These are phyloP conservation scores for Mico argentatus DNA, from an alignment of 2,797 vertebrate genomes.

Conservation along the genomic window DNA sequence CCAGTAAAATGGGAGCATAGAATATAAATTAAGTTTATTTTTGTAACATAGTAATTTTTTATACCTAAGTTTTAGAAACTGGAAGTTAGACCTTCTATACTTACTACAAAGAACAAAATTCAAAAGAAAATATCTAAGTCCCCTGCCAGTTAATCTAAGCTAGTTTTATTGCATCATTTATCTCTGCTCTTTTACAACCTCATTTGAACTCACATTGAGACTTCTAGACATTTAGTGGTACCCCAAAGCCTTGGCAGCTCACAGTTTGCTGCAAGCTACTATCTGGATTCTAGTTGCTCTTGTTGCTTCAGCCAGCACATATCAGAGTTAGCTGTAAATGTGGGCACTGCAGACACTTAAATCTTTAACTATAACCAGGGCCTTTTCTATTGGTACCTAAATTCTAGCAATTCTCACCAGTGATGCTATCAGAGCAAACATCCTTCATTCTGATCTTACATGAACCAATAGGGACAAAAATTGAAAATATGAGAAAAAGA, in stretches of 20 bases:
- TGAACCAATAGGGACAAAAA: not conserved
- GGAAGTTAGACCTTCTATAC: not conserved
- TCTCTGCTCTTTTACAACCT: not conserved
- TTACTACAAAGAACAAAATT: not conserved
- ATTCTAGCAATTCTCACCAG: not conserved
- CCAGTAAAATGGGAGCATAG: not conserved
- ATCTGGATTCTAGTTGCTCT: not conserved
- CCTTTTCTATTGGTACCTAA: not conserved
- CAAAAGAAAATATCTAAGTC: not conserved
- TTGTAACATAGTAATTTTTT: not conserved
- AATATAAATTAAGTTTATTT: not conserved
- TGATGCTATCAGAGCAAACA: not conserved
- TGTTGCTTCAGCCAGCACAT: not conserved
- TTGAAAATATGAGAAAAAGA: not conserved
- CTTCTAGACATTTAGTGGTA: not conserved
- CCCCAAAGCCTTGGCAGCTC: not conserved
- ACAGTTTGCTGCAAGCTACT: not conserved
- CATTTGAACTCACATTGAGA: not conserved
- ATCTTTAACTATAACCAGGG: not conserved
- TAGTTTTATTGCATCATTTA: not conserved
- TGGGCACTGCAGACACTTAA: not conserved
- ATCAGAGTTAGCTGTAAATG: not conserved
- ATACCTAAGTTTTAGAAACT: not conserved
- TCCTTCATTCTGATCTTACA: not conserved
- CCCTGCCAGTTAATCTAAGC: not conserved